These are phyloP conservation scores for Teleopsis dalmanni DNA, from an alignment of 1,140 invertebrate genomes.

Conservation along the genomic window DNA sequence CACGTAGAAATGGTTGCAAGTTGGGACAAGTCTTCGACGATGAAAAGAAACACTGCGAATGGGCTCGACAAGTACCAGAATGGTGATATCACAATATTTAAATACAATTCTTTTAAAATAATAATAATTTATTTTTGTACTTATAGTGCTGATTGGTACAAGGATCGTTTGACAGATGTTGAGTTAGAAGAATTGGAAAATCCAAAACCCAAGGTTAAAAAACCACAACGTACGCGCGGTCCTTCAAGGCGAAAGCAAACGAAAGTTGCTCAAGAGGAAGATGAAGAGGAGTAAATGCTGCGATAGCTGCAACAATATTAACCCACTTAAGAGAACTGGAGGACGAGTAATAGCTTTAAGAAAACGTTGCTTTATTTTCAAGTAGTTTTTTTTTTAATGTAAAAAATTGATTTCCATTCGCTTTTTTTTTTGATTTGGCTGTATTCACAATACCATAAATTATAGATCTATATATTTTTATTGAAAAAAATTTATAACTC, in stretches of 20 bases:
- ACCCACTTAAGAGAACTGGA: too few relatives aligned
- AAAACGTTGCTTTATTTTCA: constrained; percentile 6
- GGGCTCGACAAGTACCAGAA: constrained; percentile 82
- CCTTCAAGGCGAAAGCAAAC: constrained; percentile 26
- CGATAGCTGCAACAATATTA: too few relatives aligned
- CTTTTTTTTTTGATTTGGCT: too few relatives aligned
- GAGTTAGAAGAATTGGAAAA: constrained; percentile 70
- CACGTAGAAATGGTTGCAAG: constrained; percentile 76
- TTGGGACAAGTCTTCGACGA: constrained; percentile 88
- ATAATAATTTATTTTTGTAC: not conserved
- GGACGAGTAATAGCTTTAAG: not conserved
- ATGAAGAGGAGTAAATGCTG: constrained; percentile 18
- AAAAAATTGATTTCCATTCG: too few relatives aligned
- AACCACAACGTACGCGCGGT: constrained; percentile 44
- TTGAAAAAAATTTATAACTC: too few relatives aligned
- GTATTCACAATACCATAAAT: too few relatives aligned
- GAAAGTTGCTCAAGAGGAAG: constrained; percentile 18
- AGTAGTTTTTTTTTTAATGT: not conserved
- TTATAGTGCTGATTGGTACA: constrained; percentile 77
- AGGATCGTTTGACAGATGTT: constrained; percentile 70
- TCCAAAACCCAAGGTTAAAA: constrained; percentile 55
- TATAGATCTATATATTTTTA: too few relatives aligned
- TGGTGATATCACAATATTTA: constrained; percentile 56
- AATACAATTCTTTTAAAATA: not conserved
- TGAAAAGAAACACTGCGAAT: constrained; percentile 70